Evolutionary conservation across 2,888 invertebrate species (phyloP), one percentile per base, ranked within the genome.

Genomic region (Drosophila rellima): DNA sequence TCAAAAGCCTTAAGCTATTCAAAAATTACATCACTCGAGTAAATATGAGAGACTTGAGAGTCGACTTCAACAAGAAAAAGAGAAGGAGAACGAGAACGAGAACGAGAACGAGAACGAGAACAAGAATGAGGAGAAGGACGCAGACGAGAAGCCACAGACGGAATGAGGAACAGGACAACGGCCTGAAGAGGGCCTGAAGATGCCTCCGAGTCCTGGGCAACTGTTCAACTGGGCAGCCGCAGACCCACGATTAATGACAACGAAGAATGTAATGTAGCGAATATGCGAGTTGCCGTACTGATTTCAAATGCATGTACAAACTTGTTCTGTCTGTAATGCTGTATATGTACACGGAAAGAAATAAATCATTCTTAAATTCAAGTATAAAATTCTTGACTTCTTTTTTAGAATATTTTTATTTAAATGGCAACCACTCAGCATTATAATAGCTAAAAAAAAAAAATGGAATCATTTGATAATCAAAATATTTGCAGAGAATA

Each of bases 11-110:
- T 89, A 88, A 85, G 84, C 89, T 87, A 83, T 83, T 81, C 87
- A 84, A 88, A 83, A 83, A 83, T 83, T 88, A 83, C 83, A 83
- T 84, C 89, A 83, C 83, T 83, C 89, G 89, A 88, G 87, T 83
- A 88, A 83, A 88, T 83, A 88, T 89, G 72, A 83, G 69, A 56
- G 70, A 67, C 73, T 72, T 62, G 70, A 71, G 74, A 64, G 78
- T 54, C 73, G 60, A 67, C 35, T 54, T 52, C 50, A 40, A 56
- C 56, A 26, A 26, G 40, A 31, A 47, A 4, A 47, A 45, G 44
- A 35, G 35, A 10, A 29, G 8, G 20, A 39, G 33, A 10, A 33
- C 8, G 20, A 33, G 1, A 2, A 33, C 1, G 18, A 6, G 17
- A 17, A 26, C 3, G 23, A 29, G 17, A 3, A 52, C 10, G 17